phyloP scores from a whole-genome alignment of 1,140 invertebrate species.

The Nephotettix cincticeps region DNA sequence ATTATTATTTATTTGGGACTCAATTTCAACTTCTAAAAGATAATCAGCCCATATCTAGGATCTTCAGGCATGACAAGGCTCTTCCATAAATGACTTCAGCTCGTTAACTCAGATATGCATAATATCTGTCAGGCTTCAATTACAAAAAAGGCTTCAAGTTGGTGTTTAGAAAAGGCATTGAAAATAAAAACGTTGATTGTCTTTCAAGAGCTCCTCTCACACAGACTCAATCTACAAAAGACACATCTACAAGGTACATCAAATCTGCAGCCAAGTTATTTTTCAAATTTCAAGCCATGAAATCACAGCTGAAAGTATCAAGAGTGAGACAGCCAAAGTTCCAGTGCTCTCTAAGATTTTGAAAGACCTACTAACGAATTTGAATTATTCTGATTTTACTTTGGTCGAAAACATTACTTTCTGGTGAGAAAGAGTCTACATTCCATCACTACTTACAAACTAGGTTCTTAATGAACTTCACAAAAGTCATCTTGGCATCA shows the following conservation, averaged over 20 bases:
- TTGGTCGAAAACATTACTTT: no score
- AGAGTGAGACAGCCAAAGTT: neutral
- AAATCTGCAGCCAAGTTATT: no score
- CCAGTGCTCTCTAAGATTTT: neutral
- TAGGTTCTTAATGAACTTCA: neutral
- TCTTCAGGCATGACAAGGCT: no score
- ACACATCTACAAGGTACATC: neutral
- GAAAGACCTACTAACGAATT: neutral
- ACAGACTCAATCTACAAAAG: neutral
- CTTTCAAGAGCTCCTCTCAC: no score
- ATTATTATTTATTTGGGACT: no score
- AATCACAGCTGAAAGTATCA: no score
- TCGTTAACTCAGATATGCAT: conserved; percentile 38
- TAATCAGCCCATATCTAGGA: conserved; percentile 51
- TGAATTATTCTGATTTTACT: neutral
- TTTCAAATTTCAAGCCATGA: no score
- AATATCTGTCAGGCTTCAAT: conserved; percentile 44
- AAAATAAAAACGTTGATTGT: neutral
- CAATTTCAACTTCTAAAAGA: conserved; percentile 51
- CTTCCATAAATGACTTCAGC: conserved; percentile 40
- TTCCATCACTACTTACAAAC: no score
- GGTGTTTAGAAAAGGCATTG: neutral
- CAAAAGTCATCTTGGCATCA: no score
- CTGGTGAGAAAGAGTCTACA: no score
- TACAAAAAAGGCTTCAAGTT: no score